A percentile compares a stretch with the other conserved stretches of the same genome.
Conservation (phyloP, 2,888 invertebrate genomes). For the Elgonia sp. region DNA sequence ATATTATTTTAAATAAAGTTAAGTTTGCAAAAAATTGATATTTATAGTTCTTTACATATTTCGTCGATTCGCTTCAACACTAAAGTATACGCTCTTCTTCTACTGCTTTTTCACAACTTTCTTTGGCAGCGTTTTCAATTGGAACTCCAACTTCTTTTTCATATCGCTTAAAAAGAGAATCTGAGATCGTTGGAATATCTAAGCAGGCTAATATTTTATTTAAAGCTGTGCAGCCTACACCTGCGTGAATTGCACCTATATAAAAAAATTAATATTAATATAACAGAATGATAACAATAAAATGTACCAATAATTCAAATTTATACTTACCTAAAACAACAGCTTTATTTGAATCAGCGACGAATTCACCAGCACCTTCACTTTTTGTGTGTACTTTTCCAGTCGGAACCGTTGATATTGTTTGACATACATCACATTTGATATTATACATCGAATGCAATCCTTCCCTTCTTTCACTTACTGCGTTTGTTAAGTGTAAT, state of each 20-base stretch:
- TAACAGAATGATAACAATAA: too few species aligned
- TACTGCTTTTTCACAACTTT: too few species aligned
- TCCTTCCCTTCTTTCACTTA: background rate
- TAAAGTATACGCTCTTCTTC: too few species aligned
- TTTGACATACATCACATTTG: background rate
- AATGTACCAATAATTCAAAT: too few species aligned
- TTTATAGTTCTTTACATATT: too few species aligned
- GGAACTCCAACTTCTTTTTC: slow-evolving; percentile 50
- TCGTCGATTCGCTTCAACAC: too few species aligned
- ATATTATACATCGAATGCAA: background rate
- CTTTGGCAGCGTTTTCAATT: too few species aligned
- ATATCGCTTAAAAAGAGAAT: slow-evolving; percentile 69
- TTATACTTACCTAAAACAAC: background rate
- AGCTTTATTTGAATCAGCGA: background rate
- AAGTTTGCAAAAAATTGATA: too few species aligned
- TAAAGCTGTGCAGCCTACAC: slow-evolving; percentile 62
- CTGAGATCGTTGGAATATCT: slow-evolving; percentile 62
- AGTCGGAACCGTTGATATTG: background rate
- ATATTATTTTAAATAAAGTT: too few species aligned
- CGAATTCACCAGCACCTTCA: background rate
- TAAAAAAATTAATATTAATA: background rate
- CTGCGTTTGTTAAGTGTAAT: background rate
- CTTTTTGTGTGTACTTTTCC: background rate
- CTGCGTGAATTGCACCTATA: slow-evolving; percentile 60
- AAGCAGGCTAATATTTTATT: slow-evolving; percentile 74